Evolutionary conservation across 1,140 invertebrate species (phyloP), one percentile per base, ranked within the genome.

Genomic region (Conus betulinus): DNA sequence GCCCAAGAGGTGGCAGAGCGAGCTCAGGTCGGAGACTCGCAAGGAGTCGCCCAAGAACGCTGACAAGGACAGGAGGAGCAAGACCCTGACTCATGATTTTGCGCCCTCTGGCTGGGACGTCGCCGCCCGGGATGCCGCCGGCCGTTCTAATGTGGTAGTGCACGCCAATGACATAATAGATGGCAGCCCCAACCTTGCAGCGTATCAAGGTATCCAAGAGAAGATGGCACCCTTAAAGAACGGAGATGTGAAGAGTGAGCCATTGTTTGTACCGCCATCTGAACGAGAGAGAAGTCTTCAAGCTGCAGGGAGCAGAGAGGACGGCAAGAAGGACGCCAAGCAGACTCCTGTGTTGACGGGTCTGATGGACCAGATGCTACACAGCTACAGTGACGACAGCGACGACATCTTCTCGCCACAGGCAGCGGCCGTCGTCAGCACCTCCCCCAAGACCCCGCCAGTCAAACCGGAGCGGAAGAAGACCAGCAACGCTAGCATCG

Each of bases 1-100:
- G 87, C 91, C 93, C 53, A 93, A 93, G 87, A 84, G 93, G 51
- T 91, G 91, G 17, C 87, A 88, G 60, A 94, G 92, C 91, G 93
- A 93, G 85, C 91, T 92, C 91, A 92, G 89, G 89, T 76, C 87
- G 27, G 89, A 91, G 39, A 89, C 87, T 7, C 81, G 87, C 11
- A 88, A 87, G 57, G 76, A 90, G 23, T 88, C 85, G n/a, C 51
- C 87, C n/a, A 85, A 74, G 71, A 84, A 67, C 13, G 25, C 67
- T 82, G 84, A 11, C 57, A 8, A 0, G 57, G 57, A 85, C 63
- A 85, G 84, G 67, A 87, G 53, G 53, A 25, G 7, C 13, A 78
- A 87, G n/a, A 51, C 39, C 51, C 17, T 87, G 23, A n/a, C 71
- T 4, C 71, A 78, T 51, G 79, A 17, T 52, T 76, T 17, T 20